phyloP scores from a whole-genome alignment of 1,140 invertebrate genomes.

The Pseudomyrmex cubaensis region DNA sequence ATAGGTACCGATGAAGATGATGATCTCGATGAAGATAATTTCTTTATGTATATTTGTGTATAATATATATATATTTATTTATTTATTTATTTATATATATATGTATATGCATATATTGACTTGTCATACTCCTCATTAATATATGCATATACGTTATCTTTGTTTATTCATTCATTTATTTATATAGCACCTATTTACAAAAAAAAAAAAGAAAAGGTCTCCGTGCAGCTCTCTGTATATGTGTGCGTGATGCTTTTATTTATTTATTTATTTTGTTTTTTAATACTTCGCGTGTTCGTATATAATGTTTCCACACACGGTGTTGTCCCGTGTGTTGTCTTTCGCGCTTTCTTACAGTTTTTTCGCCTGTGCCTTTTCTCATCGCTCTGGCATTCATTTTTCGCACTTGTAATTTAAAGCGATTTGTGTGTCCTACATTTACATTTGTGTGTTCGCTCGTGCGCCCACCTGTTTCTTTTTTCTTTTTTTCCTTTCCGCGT shows the following conservation, averaged over 20 bases:
- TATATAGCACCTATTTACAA: conserved; percentile 82
- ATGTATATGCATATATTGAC: conserved; percentile 60
- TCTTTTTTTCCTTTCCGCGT: no score
- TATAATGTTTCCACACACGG: conserved; percentile 33
- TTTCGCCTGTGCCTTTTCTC: no score
- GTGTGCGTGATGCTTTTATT: conserved; percentile 36
- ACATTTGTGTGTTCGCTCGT: no score
- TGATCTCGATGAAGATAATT: conserved; percentile 38
- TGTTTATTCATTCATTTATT: conserved; percentile 66
- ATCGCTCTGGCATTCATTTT: no score
- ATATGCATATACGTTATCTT: conserved; percentile 32
- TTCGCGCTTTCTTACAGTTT: conserved; percentile 20
- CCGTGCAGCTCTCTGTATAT: conserved; percentile 71
- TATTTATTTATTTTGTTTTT: conserved; percentile 10
- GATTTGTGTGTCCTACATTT: no score
- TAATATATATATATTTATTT: conserved; percentile 63
- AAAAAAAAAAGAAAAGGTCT: conserved; percentile 71
- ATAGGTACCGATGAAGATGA: conserved; percentile 63
- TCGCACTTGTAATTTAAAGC: no score
- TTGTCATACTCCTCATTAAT: conserved; percentile 22
- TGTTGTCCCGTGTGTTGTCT: conserved; percentile 35
- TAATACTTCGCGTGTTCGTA: neutral
- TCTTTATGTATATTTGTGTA: conserved; percentile 72
- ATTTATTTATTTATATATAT: conserved; percentile 72
- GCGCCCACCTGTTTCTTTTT: no score